Conservation (phyloP, 2,113 vertebrate species). For the Spea bombifrons region DNA sequence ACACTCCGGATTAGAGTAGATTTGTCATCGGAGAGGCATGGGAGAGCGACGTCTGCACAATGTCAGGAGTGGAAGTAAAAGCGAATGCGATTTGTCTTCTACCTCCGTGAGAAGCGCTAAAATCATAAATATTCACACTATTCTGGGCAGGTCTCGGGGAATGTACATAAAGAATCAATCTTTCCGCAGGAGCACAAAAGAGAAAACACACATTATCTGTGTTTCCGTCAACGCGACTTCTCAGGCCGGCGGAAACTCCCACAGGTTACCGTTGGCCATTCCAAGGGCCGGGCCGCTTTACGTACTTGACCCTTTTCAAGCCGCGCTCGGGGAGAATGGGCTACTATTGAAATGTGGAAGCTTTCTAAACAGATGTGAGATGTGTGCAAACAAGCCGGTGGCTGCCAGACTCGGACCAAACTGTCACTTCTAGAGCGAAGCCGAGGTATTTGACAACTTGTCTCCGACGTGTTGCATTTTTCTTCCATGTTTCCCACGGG, state of each 20-base stretch:
- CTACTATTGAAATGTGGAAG: neutral
- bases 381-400: neutral
- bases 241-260: neutral
- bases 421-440: slow-evolving; percentile 18
- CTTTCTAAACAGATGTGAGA: slow-evolving; percentile 25
- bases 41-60: too few relatives aligned
- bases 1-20: too few relatives aligned
- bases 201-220: neutral
- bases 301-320: slow-evolving; percentile 5
- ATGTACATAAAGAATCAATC: neutral
- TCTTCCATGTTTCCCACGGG: slow-evolving; percentile 12
- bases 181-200: neutral
- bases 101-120: too few relatives aligned
- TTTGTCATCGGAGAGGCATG: too few relatives aligned
- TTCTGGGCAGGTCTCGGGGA: too few relatives aligned
- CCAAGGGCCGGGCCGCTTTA: neutral
- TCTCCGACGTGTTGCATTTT: slow-evolving; percentile 34
- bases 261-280: neutral
- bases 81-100: too few relatives aligned
- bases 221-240: neutral
- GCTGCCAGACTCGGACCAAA: neutral
- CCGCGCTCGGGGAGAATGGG: neutral
- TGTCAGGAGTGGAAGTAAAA: too few relatives aligned
- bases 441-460: slow-evolving; percentile 16
- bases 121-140: too few relatives aligned